These are phyloP conservation scores for Stegostoma tigrinum DNA, from an alignment of 2,113 vertebrate species.

Conservation along the genomic window DNA sequence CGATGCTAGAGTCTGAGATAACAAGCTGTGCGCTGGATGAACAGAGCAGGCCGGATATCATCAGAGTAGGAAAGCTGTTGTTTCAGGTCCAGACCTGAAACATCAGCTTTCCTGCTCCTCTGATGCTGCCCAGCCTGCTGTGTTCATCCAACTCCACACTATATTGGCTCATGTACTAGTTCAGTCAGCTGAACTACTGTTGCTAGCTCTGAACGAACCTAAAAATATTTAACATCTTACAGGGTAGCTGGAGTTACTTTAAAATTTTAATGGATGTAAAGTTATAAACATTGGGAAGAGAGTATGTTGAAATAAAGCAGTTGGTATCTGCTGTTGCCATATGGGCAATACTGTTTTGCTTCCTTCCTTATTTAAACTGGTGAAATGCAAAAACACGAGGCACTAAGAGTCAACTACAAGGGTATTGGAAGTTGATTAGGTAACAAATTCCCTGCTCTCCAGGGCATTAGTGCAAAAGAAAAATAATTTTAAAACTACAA, in stretches of 20 bases:
- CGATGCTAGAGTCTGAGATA: too few species aligned
- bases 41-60: too few species aligned
- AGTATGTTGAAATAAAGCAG: background rate
- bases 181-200: background rate
- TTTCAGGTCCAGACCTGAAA: too few species aligned
- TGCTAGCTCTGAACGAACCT: background rate
- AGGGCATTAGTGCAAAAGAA: background rate
- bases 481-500: background rate
- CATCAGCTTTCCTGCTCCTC: too few species aligned
- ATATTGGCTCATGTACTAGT: background rate
- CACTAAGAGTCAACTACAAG: background rate
- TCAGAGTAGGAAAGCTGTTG: too few species aligned
- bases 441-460: background rate
- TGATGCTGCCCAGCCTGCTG: too few species aligned
- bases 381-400: background rate
- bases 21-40: too few species aligned
- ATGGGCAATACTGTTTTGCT: background rate
- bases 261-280: background rate
- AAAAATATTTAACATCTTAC: background rate
- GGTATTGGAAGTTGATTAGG: background rate
- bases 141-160: too few species aligned
- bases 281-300: background rate
- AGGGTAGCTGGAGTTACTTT: background rate
- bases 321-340: background rate
- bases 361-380: background rate